Base-by-base conservation (phyloP, 2,888 invertebrate species). In the Volucella bombylans region DNA sequence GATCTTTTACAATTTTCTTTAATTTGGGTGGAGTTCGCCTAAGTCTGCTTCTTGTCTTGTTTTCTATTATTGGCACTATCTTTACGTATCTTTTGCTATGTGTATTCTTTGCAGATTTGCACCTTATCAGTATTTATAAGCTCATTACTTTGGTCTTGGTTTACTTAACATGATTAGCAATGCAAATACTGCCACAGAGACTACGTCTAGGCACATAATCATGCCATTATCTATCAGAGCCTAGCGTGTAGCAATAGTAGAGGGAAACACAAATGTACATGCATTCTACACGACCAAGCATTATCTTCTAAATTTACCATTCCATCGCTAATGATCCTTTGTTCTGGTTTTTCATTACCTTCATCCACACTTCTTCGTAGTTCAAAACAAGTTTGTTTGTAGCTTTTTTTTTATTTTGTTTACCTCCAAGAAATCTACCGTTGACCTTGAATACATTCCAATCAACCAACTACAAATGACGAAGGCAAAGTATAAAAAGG, bases 401-500 rank as follows among this genome's bases (percentile, higher is more conserved):
- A 6, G 6, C 6, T 31, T 31, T 23, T 23, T 23, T 23, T 23
- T 23, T n/a, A n/a, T 23, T 23, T 23, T 31, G 31, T 31, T 31
- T 31, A 31, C 2, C 31, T 2, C 15, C 15, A 23, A 15, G 12
- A 41, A 49, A 12, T 54, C 23, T 10, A 43, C 55, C 64, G 69
- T 49, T 61, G 18, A 31, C 11, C 9, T 10, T 55, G 38, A 68
- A 61, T 68, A 8, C 31, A 47, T 2, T 31, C n/a, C 1, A 45
- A 39, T 43, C 31, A 67, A 18, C 31, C 4, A 59, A 57, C 31
- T 38, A 15, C 68, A 39, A 69, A 15, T 55, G 14, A 31, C 45
- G 38, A 11, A 12, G 6, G 9, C 1, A 1, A 6, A 12, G 57
- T 82, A 82, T 82, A 82, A 47, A 82, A 73, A 50, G 31, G 82